Evolutionary conservation across 2,888 invertebrate species (phyloP).

Genomic region (Encarsia formosa): DNA sequence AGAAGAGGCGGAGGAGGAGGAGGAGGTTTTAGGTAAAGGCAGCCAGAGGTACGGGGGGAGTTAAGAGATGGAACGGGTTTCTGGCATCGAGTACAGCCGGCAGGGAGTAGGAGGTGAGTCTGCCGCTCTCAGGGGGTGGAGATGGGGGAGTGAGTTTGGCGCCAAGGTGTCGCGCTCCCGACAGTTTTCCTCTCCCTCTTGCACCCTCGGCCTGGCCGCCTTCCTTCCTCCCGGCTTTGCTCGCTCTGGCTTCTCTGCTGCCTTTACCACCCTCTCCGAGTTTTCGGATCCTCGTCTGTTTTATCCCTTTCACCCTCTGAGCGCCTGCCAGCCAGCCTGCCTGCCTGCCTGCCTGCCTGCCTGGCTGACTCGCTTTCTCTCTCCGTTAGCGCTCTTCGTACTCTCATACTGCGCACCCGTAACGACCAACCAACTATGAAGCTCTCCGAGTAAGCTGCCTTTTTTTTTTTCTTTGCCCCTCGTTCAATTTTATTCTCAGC

Average conservation of each 20-base stretch:
- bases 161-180: conserved; percentile 49
- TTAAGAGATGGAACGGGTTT: conserved; percentile 32
- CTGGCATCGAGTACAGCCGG: conserved; percentile 37
- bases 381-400: too few relatives aligned
- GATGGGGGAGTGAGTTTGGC: conserved; percentile 50
- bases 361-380: conserved; percentile 5
- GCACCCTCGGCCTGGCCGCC: not conserved
- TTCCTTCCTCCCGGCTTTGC: conserved; percentile 11
- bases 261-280: conserved; percentile 2
- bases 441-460: too few relatives aligned
- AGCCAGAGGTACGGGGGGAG: conserved; percentile 34
- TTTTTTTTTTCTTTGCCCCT: too few relatives aligned
- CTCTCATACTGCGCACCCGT: too few relatives aligned
- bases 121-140: conserved; percentile 47
- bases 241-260: conserved; percentile 7
- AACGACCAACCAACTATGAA: too few relatives aligned
- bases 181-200: conserved; percentile 17
- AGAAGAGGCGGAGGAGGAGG: conserved; percentile 30
- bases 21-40: conserved; percentile 36
- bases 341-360: not conserved
- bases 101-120: conserved; percentile 44
- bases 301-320: conserved; percentile 25
- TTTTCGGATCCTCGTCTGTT: conserved; percentile 24
- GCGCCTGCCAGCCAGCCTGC: conserved; percentile 2
- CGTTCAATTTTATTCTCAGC: too few relatives aligned